Evolutionary conservation across 1,140 invertebrate genomes (phyloP).

Genomic region (Drosophila insularis): DNA sequence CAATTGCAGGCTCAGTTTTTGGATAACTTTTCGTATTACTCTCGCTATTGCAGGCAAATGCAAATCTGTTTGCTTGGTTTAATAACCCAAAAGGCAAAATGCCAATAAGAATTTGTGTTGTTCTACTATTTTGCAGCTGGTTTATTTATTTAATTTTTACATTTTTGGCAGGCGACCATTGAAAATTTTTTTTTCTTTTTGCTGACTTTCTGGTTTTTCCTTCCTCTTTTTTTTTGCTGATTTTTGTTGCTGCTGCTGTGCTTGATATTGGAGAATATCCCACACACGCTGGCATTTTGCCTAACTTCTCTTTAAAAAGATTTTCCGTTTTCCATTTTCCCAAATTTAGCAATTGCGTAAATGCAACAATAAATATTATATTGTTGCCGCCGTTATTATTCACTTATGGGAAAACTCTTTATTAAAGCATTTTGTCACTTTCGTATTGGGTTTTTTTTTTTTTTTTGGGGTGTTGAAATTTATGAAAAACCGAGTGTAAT

Average conservation of each 20-base stretch:
- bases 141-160: constrained; percentile 12
- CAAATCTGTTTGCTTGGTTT: constrained; percentile 10
- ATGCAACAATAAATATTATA: constrained; percentile 1
- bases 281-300: neutral
- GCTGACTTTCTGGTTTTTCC: neutral
- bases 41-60: constrained; percentile 1
- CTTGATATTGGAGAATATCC: constrained; percentile 3
- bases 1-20: too few species aligned
- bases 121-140: constrained; percentile 6
- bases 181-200: neutral
- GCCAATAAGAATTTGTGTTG: constrained; percentile 5
- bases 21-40: neutral
- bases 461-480: neutral
- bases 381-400: neutral
- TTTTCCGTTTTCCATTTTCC: constrained; percentile 4
- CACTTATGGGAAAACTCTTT: neutral
- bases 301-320: neutral
- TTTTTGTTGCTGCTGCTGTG: neutral
- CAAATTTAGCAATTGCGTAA: constrained; percentile 8
- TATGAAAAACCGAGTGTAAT: neutral
- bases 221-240: neutral
- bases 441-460: neutral
- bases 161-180: constrained; percentile 4
- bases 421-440: neutral
- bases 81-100: constrained; percentile 11